These are phyloP conservation scores for Cherax destructor DNA, from an alignment of 1,140 invertebrate genomes.

Conservation along the genomic window DNA sequence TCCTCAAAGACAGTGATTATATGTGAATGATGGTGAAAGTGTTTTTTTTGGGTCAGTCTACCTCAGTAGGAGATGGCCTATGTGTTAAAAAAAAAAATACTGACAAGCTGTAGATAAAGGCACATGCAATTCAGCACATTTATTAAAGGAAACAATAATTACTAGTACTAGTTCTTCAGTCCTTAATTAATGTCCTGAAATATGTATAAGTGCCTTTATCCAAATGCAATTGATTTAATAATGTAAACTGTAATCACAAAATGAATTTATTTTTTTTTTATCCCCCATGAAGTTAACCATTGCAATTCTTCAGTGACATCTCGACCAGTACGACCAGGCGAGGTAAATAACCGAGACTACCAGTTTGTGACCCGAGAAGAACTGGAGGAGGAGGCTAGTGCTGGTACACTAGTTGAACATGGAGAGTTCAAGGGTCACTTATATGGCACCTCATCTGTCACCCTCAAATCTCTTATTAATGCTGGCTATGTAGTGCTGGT, in stretches of 20 bases:
- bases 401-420: constrained; percentile 94
- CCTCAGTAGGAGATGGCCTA: no score
- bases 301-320: constrained; percentile 86
- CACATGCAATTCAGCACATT: no score
- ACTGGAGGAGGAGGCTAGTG: constrained; percentile 93
- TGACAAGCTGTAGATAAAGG: no score
- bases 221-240: background rate
- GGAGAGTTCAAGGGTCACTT: constrained; percentile 98
- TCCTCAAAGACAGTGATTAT: no score
- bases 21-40: no score
- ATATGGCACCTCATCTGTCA: constrained; percentile 95
- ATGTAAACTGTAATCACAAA: background rate
- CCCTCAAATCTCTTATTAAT: constrained; percentile 90
- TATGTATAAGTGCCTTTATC: background rate
- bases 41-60: no score
- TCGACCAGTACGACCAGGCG: constrained; percentile 86
- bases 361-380: constrained; percentile 91
- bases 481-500: constrained; percentile 93
- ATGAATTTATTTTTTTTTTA: background rate
- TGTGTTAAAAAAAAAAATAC: no score
- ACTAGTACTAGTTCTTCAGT: no score
- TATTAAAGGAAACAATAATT: no score
- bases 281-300: background rate
- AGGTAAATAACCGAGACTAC: constrained; percentile 96
- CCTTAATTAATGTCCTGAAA: no score